A percentile compares a stretch with the other conserved stretches of the same genome.
phyloP scores from a whole-genome alignment of 2,888 invertebrate genomes.

The Omphaloscelis lunosa region DNA sequence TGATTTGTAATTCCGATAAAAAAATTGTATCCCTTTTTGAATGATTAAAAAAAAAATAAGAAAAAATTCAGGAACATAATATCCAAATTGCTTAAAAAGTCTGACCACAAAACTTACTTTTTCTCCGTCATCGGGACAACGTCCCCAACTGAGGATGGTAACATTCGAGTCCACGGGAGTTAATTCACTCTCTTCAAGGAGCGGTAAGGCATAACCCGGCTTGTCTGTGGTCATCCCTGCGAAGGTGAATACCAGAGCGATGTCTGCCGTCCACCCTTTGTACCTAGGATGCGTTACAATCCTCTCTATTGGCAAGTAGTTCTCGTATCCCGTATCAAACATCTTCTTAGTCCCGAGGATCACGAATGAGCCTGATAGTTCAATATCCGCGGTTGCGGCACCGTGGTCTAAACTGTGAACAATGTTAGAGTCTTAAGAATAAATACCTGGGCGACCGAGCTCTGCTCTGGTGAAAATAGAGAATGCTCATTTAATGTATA shows the following conservation, averaged over 20 bases:
- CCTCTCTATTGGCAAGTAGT: conserved; percentile 82
- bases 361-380: conserved; percentile 80
- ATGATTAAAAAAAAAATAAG: not conserved
- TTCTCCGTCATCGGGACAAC: conserved; percentile 57
- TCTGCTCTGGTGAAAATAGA: too few relatives aligned
- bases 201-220: conserved; percentile 73
- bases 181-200: conserved; percentile 71
- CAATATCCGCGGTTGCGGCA: conserved; percentile 63
- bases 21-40: not conserved
- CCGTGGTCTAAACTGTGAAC: conserved; percentile 31
- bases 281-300: conserved; percentile 77
- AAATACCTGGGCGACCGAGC: not conserved
- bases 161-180: conserved; percentile 75
- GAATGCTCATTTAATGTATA: too few relatives aligned
- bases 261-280: conserved; percentile 76
- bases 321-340: conserved; percentile 80
- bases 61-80: not conserved
- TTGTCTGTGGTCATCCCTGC: conserved; percentile 80
- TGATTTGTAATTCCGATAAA: not conserved
- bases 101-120: conserved; percentile 3
- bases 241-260: conserved; percentile 80
- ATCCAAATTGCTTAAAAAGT: not conserved
- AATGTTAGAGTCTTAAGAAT: not conserved
- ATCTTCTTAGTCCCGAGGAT: conserved; percentile 80
- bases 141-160: conserved; percentile 80